Percentiles rank a stretch among this genome's conserved stretches.
These are phyloP conservation scores for Apaloderma vittatum DNA, from an alignment of 2,113 vertebrate species.

Conservation along the genomic window DNA sequence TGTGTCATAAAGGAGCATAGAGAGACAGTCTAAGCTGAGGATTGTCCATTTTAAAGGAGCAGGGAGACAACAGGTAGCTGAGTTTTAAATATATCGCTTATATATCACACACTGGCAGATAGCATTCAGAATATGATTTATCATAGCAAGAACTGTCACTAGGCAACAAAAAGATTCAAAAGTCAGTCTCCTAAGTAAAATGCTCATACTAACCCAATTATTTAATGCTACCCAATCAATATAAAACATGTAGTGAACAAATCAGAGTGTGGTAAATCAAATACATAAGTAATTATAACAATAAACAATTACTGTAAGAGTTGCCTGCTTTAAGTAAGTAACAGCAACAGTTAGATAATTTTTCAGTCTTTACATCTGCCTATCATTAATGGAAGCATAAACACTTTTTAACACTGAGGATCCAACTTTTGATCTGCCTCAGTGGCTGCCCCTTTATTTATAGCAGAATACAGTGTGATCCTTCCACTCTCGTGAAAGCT, in stretches of 20 bases:
- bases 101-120: neutral
- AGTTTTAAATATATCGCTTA: neutral
- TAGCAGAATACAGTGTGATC: neutral
- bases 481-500: neutral
- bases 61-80: neutral
- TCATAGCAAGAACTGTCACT: neutral
- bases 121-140: neutral
- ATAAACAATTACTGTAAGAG: neutral
- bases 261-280: neutral
- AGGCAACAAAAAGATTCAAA: neutral
- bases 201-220: neutral
- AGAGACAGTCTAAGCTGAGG: neutral
- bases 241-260: neutral
- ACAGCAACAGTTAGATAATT: neutral
- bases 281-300: neutral
- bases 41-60: neutral
- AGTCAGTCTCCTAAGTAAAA: neutral
- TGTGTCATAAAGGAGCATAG: neutral
- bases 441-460: neutral
- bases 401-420: neutral
- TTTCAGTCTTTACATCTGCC: neutral
- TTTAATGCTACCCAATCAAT: neutral
- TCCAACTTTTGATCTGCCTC: neutral
- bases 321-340: neutral
- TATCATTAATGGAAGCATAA: neutral